Base-by-base conservation (phyloP, 2,797 vertebrate genomes). In the Siniperca undulata region DNA sequence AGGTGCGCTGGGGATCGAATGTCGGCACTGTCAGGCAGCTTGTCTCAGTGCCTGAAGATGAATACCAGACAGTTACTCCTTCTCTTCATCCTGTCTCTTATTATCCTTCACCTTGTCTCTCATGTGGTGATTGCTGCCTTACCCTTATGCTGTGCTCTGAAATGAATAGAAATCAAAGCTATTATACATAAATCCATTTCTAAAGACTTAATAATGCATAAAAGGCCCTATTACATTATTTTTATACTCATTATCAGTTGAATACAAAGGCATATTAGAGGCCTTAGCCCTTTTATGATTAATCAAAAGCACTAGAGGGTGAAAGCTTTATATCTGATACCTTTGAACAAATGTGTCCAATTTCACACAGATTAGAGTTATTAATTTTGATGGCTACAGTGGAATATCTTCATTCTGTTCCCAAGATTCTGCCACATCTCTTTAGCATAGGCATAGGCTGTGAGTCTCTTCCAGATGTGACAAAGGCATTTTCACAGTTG, bases 1-100 rank as follows among this genome's bases (percentile, higher is more conserved):
- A 89, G 91, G 92, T 87, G 79, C 44, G 20, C 75, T 17, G 52
- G 56, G 78, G 88, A 92, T 93, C 84, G 80, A 93, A 94, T 94
- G 92, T 92, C 90, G 70, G 76, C 67, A 46, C 87, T 88, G 89
- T 92, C 91, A 91, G 80, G 80, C 87, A 24, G 85, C 86, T 84
- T 42, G 85, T 88, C 88, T 92, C 78, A 58, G 70, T 53, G 78
- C 73, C 70, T 59, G 64, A 64, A 73, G 87, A 87, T 50, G 81
- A 90, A 90, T 64, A 73, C 76, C 82, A 87, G 90, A 77, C 82
- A 78, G 74, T 77, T 82, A 19, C 50, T 79, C 44, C 74, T 40
- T 17, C 66, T 80, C 76, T 69, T 70, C 72, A 48, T 76, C 53
- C 38, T 0, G 38, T 78, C 81, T 87, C 70, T 77, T 68, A 74